phyloP scores from a whole-genome alignment of 2,888 invertebrate genomes.

The Catotricha subobsoleta region DNA sequence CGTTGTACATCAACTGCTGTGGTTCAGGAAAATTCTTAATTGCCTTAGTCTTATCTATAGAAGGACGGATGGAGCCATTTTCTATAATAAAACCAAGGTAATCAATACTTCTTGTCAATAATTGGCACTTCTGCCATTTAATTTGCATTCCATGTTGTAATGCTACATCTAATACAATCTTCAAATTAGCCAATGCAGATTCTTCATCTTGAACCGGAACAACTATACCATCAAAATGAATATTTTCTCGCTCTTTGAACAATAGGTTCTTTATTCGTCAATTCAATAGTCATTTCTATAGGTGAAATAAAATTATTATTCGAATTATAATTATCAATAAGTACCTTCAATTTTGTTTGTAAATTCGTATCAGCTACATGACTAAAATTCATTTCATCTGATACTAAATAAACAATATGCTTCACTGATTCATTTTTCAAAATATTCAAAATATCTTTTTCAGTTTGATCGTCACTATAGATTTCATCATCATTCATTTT shows the following conservation, averaged over 20 bases:
- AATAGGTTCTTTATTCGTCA: no score
- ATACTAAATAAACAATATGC: no score
- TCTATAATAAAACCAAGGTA: neutral
- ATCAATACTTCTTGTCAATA: constrained; percentile 8
- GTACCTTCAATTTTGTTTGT: no score
- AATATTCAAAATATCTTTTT: no score
- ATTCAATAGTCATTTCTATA: no score
- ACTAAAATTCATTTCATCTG: no score
- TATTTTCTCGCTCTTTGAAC: constrained; percentile 4
- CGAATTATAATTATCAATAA: no score
- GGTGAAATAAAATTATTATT: no score
- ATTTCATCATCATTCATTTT: no score
- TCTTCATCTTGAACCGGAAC: constrained; percentile 11
- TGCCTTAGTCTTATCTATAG: constrained; percentile 8
- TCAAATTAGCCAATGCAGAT: constrained; percentile 9
- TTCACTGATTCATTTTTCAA: no score
- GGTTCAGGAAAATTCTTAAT: constrained; percentile 16
- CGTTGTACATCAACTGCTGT: constrained; percentile 15
- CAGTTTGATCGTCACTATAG: no score
- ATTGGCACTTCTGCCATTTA: constrained; percentile 12
- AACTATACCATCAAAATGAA: constrained; percentile 12
- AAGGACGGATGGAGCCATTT: neutral
- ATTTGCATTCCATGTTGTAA: constrained; percentile 10
- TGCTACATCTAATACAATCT: constrained; percentile 8
- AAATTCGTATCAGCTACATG: no score